These are phyloP conservation scores for Taenaris catops DNA, from an alignment of 2,888 invertebrate genomes.

Conservation along the genomic window DNA sequence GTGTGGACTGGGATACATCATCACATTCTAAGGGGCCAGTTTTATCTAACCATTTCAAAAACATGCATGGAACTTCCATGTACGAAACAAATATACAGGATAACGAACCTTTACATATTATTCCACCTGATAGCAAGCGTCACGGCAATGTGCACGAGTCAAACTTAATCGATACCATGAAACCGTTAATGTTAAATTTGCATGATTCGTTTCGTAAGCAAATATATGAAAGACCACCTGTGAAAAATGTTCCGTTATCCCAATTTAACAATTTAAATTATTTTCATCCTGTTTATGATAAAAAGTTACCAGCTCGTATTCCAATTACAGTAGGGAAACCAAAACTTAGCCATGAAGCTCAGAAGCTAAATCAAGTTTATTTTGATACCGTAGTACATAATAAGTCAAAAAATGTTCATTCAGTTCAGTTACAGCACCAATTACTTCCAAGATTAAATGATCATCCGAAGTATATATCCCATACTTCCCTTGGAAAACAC, in stretches of 20 bases:
- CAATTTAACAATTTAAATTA: conserved; percentile 38
- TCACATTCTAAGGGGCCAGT: conserved; percentile 5
- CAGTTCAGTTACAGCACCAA: conserved; percentile 11
- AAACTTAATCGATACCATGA: conserved; percentile 18
- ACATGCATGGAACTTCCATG: conserved; percentile 5
- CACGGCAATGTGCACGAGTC: conserved; percentile 30
- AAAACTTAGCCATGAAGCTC: conserved; percentile 12
- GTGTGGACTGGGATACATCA: conserved; percentile 27
- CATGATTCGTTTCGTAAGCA: conserved; percentile 30
- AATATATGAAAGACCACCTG: conserved; percentile 27
- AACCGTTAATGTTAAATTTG: conserved; percentile 22
- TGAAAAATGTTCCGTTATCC: conserved; percentile 37
- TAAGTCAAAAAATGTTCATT: background rate
- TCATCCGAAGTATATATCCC: conserved; percentile 19
- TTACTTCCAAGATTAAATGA: conserved; percentile 19
- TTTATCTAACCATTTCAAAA: conserved; percentile 7
- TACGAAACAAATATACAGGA: conserved; percentile 15
- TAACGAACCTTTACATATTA: conserved; percentile 30
- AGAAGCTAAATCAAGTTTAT: conserved; percentile 18
- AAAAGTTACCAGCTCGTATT: conserved; percentile 20
- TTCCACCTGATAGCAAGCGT: conserved; percentile 32
- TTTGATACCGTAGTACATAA: conserved; percentile 33
- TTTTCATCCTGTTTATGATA: conserved; percentile 42
- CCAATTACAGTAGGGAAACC: conserved; percentile 6
- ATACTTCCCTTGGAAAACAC: conserved; percentile 34